Evolutionary conservation across 2,888 invertebrate genomes (phyloP).

Genomic region (Habrosyne pyritoides): DNA sequence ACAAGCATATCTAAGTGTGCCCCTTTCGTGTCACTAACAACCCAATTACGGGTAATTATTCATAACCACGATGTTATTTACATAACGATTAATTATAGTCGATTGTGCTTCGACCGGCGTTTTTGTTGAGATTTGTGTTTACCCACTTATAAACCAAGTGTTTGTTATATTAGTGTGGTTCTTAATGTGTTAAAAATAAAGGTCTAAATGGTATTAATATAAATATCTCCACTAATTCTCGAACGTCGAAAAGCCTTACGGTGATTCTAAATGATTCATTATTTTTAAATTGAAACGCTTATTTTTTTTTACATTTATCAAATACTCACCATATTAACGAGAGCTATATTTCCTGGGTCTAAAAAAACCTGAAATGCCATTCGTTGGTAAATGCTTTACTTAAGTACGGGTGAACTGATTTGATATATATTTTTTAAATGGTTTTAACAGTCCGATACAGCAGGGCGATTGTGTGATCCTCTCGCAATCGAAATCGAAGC

Average conservation of each 20-base stretch:
- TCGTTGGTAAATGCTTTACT: too few species aligned
- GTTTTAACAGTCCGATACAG: too few species aligned
- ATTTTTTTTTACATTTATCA: too few species aligned
- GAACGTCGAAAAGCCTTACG: neutral
- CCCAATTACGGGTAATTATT: constrained; percentile 41
- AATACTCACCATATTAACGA: too few species aligned
- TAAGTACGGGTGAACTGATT: too few species aligned
- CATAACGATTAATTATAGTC: constrained; percentile 27
- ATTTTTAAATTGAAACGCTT: too few species aligned
- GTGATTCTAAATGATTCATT: too few species aligned
- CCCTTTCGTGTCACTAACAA: constrained; percentile 34
- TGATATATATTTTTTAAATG: too few species aligned
- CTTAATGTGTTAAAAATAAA: neutral
- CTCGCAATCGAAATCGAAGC: too few species aligned
- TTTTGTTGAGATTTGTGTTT: neutral
- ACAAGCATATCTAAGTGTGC: constrained; percentile 21
- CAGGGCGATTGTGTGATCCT: too few species aligned
- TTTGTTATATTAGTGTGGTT: neutral
- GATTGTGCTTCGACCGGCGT: neutral
- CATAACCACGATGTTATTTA: constrained; percentile 30
- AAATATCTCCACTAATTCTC: neutral
- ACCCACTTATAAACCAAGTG: neutral
- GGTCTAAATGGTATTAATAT: neutral
- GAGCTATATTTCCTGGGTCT: too few species aligned
- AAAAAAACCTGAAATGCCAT: too few species aligned